Base-by-base conservation (phyloP, 2,888 invertebrate genomes). In the Cabera pusaria region DNA sequence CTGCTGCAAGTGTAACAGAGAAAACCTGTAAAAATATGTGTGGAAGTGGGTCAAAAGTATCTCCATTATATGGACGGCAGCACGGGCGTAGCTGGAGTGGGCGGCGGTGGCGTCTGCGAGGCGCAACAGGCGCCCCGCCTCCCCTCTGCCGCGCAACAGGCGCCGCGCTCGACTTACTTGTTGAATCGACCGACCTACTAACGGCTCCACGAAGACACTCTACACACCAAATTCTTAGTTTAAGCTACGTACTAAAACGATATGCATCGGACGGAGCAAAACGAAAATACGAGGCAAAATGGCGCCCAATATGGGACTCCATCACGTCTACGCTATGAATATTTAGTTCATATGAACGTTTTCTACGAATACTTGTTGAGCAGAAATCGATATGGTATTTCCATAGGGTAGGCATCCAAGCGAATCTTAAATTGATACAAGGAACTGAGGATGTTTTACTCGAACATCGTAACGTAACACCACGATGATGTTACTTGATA, bases 141-240 rank as follows among this genome's bases (percentile, higher is more conserved):
- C 73, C 72, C 62, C 64, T 56, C 57, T 49, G 50, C 57, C 51
- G 77, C 76, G 84, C 87, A 83, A 87, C 85, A 82, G 83, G 82
- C 80, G 71, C 77, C 72, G 73, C 72, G 66, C 73, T 77, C 74
- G 74, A 72, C 73, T 77, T 80, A 84, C 86, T 87, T 88, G 87
- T 88, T 88, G 87, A 87, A 88, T 87, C 86, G 87, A 88, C 86
- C 87, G 87, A 88, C 87, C 87, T 87, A 87, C 74, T 84, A 86
- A 88, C 79, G 80, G 72, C 68, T 59, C 72, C 65, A 67, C 64
- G 68, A 80, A 80, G 75, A 66, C 70, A n/a, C n/a, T n/a, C n/a
- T 3, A 2, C 3, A 70, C 68, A 72, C 71, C 58, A 68, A 67
- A 57, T 63, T 63, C 63, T 57, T 60, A 58, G 52, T 47, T 61